Base-by-base conservation (phyloP, 1,140 invertebrate species). In the Calycopis cecrops region DNA sequence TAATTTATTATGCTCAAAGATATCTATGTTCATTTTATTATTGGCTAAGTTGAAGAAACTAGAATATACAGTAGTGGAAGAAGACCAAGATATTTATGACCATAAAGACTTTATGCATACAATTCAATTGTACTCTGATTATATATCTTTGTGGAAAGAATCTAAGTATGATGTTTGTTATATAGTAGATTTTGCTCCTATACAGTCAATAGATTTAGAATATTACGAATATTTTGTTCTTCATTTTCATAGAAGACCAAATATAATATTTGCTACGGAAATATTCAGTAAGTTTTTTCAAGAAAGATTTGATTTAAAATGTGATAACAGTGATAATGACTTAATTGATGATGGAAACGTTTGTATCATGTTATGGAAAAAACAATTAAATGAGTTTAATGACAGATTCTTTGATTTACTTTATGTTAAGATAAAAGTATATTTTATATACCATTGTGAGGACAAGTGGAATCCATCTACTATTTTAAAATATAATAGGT, bases 321-420 rank as follows among this genome's bases (percentile, higher is more conserved):
- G 40, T 14, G 35, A 51, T 18, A 50, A 35, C 17, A 47, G 64
- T n/a, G 50, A 16, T 35, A 52, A 54, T 49, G 34, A 49, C 9
- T 55, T 62, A 37, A 21, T 44, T 35, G 40, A 67, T 3, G 35
- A 17, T 48, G 61, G 61, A 1, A 77, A 74, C 70, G 54, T 59
- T 34, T 56, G 52, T 28, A 50, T 79, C 18, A 70, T 76, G 54
- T 12, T 76, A 11, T 83, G 74, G 69, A 55, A 68, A 28, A 83
- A 67, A 50, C 51, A 55, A 35, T 50, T 48, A 9, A 71, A 61
- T 40, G 52, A 38, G 21, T 83, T 83, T 75, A 67, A 80, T 66
- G 55, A 67, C 17, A 18, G 12, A 28, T 83, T 83, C 40, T 79
- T 67, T 62, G 10, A 48, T 35, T 55, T 53, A 18, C 52, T 79